Conservation (phyloP, 2,797 vertebrate species). For the Alectoris magna region DNA sequence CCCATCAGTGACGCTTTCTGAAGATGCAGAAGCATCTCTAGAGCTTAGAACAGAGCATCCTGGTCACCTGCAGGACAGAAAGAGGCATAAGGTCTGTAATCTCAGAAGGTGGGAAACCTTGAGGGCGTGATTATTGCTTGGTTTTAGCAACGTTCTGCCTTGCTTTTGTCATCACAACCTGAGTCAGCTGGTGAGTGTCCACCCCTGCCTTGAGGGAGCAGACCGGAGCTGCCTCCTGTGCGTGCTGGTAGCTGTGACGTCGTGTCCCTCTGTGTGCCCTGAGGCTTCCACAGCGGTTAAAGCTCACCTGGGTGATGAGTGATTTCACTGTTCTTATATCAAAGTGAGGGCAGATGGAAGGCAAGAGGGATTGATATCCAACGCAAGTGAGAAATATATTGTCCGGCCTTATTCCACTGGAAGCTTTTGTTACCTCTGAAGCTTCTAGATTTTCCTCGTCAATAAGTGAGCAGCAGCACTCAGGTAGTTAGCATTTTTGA, state of each 20-base stretch:
- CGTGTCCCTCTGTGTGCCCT: accelerated
- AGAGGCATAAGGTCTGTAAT: not conserved
- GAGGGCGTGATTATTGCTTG: not conserved
- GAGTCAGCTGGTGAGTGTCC: not conserved
- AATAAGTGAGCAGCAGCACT: not conserved
- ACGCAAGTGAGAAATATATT: not conserved
- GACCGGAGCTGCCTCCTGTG: not conserved
- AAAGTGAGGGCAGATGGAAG: not conserved
- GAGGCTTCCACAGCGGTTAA: not conserved
- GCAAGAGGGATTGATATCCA: not conserved
- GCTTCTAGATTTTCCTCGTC: not conserved
- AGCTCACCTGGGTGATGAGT: not conserved
- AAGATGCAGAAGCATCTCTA: not conserved
- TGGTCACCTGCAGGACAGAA: not conserved
- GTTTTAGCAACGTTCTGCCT: not conserved
- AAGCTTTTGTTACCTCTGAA: not conserved
- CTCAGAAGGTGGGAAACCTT: not conserved
- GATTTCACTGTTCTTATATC: not conserved
- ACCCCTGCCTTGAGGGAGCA: not conserved
- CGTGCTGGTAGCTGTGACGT: not conserved
- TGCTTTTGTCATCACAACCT: not conserved
- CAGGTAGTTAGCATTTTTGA: not conserved
- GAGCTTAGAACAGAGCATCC: accelerated
- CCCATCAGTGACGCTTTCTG: not conserved
- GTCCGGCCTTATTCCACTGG: not conserved